Base-by-base conservation (phyloP, 2,113 vertebrate genomes). In the Pyxicephalus adspersus region DNA sequence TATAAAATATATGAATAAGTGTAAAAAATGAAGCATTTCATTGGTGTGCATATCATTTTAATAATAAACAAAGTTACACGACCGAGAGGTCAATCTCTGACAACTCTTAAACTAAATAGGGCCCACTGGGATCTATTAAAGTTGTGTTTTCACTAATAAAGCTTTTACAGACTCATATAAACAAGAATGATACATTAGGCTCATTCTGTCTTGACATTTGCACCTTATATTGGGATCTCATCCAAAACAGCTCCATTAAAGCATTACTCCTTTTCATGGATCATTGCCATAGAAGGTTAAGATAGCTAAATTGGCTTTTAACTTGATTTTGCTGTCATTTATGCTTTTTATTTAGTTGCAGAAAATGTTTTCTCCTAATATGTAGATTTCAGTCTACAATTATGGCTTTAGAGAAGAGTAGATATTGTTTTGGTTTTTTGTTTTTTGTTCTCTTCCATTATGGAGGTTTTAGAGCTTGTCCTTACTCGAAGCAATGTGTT, bases 101-200 rank as follows among this genome's bases (percentile, higher is more conserved):
- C 15, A 22, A 23, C 13, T 22, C 5, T 81, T 18, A 1, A 50
- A 25, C 23, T 76, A 58, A 68, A 76, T 77, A n/a, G 45, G 55
- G 64, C 64, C 64, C 76, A 23, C 20, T 34, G 76, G 64, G 76
- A 78, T 78, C 76, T 57, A 54, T 78, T 78, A 78, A 17, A 26
- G 16, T 55, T 20, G 11, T 34, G 22, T 55, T 54, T 57, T 13
- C 50, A 54, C 22, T 54, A 17, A 78, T 78, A 78, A 67, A 78
- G 66, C 20, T 78, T 57, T 23, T 16, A 17, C 63, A 22, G 50
- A 67, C 26, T 65, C 19, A 66, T 25, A 66, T 13, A 31, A 29
- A 34, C 26, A 23, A 38, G 50, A 78, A 55, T 66, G 15, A 64
- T 34, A 66, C 22, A 57, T 78, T 22, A 52, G 51, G 34, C 51